phyloP scores from a whole-genome alignment of 2,113 vertebrate genomes.

The Trachemys scripta region DNA sequence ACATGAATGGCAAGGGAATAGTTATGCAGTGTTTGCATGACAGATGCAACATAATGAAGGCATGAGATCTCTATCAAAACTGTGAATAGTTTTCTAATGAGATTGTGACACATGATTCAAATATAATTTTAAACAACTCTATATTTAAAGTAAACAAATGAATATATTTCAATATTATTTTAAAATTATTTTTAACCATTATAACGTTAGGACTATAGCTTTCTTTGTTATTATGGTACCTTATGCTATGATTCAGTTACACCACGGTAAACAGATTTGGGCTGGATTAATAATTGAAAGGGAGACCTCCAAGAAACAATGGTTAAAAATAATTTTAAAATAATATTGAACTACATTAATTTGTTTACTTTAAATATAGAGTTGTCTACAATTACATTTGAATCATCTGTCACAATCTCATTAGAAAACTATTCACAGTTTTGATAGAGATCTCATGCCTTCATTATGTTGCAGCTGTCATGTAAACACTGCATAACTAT shows the following conservation, averaged over 20 bases:
- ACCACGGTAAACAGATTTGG: not conserved
- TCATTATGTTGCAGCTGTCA: not conserved
- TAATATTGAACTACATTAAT: not conserved
- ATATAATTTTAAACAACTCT: not conserved
- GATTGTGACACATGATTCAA: not conserved
- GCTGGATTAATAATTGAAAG: not conserved
- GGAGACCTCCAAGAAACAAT: not conserved
- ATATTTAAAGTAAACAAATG: not conserved
- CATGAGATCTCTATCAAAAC: not conserved
- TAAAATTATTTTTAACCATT: not conserved
- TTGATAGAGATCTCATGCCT: not conserved
- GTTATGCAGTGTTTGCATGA: not conserved
- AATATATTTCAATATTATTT: not conserved
- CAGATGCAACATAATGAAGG: not conserved
- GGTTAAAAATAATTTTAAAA: not conserved
- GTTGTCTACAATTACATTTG: not conserved
- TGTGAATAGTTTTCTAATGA: not conserved
- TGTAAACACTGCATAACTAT: not conserved
- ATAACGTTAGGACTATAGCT: not conserved
- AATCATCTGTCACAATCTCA: not conserved
- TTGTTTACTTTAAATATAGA: not conserved
- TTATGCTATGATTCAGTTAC: not conserved
- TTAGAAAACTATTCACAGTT: not conserved
- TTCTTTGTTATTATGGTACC: not conserved
- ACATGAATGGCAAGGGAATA: not conserved